Conservation (phyloP, 64 coral and sea anemone species). For the Montipora foliosa region DNA sequence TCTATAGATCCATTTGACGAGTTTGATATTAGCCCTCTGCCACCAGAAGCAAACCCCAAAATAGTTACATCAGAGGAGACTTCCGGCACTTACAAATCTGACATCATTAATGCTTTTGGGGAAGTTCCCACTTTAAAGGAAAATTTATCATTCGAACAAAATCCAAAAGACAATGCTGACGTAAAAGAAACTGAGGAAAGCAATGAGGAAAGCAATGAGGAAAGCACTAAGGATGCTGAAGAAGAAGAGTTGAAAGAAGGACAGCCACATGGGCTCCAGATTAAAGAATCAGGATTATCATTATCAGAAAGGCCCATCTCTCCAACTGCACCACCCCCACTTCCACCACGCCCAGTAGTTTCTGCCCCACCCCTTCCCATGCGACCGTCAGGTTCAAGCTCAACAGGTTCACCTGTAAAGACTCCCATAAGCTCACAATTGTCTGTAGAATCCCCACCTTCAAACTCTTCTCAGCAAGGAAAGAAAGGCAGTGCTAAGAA, state of each 20-base stretch:
- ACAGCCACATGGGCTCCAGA: conserved; percentile 1
- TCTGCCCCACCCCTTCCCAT: conserved; percentile 78
- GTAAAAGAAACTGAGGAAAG: not conserved
- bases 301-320: conserved; percentile 18
- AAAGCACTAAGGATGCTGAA: too few species aligned
- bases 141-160: not conserved
- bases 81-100: not conserved
- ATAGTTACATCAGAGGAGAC: not conserved
- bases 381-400: conserved; percentile 58
- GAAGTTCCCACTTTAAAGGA: not conserved
- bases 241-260: conserved; percentile 1
- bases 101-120: not conserved
- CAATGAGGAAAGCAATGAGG: too few species aligned
- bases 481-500: conserved; percentile 57
- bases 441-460: not conserved
- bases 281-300: not conserved
- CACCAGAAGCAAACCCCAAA: not conserved
- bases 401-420: not conserved
- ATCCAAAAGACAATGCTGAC: not conserved
- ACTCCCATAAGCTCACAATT: not conserved
- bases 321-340: conserved; percentile 76
- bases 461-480: conserved; percentile 39
- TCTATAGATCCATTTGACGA: conserved; percentile 19
- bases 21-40: not conserved
- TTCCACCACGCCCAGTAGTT: conserved; percentile 61